phyloP scores from a whole-genome alignment of 2,797 vertebrate species.

The Rhinogobio ventralis region DNA sequence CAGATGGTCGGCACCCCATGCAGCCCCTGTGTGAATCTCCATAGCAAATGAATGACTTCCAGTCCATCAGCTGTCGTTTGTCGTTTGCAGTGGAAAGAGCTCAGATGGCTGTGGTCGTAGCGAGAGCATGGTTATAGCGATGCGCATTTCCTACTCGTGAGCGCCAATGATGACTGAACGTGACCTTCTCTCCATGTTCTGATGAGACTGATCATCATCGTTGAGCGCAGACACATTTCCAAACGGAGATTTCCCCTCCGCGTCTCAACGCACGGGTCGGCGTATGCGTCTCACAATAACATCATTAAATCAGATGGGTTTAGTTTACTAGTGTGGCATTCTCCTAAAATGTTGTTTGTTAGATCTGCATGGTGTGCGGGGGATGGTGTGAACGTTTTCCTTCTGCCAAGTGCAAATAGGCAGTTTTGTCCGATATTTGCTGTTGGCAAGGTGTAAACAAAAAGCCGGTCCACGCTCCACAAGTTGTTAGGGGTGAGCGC shows the following conservation, averaged over 20 bases:
- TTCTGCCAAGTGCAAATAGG: slow-evolving; percentile 64
- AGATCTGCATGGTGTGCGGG: slow-evolving; percentile 60
- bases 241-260: slow-evolving; percentile 26
- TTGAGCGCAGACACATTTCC: slow-evolving; percentile 25
- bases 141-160: slow-evolving; percentile 12
- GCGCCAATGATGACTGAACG: slow-evolving; percentile 10
- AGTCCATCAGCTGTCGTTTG: too few species aligned
- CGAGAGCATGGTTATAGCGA: slow-evolving; percentile 9
- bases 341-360: slow-evolving; percentile 55
- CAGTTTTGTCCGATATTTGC: slow-evolving; percentile 59
- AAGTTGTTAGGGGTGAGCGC: slow-evolving; percentile 51
- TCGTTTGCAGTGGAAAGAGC: background rate
- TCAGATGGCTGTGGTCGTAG: slow-evolving; percentile 4
- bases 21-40: too few species aligned
- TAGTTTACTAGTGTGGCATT: slow-evolving; percentile 52
- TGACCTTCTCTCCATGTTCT: slow-evolving; percentile 42
- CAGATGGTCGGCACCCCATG: too few species aligned
- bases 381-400: slow-evolving; percentile 59
- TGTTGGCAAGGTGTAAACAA: slow-evolving; percentile 59
- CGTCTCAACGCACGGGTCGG: slow-evolving; percentile 29
- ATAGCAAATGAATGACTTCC: too few species aligned
- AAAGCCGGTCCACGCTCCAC: slow-evolving; percentile 47
- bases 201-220: slow-evolving; percentile 42
- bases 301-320: slow-evolving; percentile 66
- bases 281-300: slow-evolving; percentile 57